Evolutionary conservation across 2,888 invertebrate species (phyloP), one percentile per base, ranked within the genome.

Genomic region (Shargacucullia verbasci): DNA sequence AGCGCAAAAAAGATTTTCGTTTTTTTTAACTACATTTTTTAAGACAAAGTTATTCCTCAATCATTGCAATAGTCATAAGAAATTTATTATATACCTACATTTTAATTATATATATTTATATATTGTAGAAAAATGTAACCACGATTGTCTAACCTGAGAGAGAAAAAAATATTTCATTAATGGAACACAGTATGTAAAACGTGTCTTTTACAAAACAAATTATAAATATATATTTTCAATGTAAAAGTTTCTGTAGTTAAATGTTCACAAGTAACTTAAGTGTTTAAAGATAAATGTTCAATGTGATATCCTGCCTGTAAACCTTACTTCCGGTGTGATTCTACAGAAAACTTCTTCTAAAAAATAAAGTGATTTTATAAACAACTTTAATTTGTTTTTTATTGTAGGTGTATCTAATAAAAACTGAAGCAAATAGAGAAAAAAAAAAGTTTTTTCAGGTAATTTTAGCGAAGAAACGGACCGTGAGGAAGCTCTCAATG

Each of bases 281-380:
- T 78, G 76, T 84, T 81, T 74, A 64, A 78, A 70, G 68, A 83
- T 90, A 83, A 90, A 91, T 93, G 92, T 92, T 93, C 79, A 88
- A 91, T 93, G 93, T 93, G 93, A 93, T 93, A 93, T 88, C 92
- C 93, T 92, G 91, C 92, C 92, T 92, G 84, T 89, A 87, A 83
- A 86, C 85, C 84, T 77, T 84, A 87, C 86, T 91, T 90, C 91
- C 88, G 83, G 87, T 91, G 91, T 90, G 86, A 89, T 87, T 87
- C 85, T 84, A 87, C 83, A 84, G 73, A 78, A 82, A 84, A 79
- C 74, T 86, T 88, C 87, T 85, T 87, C 85, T 86, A 81, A 88
- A 85, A 86, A 85, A 80, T 84, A 92, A 88, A 90, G 79, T 82
- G 81, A 84, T 89, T 92, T 92, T 89, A 77, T 87, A 88, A 85